Base-by-base conservation (phyloP, 1,140 invertebrate genomes). In the Caligus rogercresseyi region DNA sequence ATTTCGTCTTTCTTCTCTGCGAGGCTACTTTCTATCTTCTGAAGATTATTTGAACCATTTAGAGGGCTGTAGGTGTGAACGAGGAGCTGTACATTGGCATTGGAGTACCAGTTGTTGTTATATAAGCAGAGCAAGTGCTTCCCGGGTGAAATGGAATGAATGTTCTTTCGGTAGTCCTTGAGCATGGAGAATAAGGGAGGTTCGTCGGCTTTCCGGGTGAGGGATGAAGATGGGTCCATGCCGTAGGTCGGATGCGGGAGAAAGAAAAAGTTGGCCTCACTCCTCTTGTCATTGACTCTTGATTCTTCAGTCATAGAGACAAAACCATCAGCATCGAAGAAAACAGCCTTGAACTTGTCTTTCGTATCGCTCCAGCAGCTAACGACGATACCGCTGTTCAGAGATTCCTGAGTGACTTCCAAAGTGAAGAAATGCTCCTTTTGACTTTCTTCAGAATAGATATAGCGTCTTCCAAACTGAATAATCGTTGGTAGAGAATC, bases 61-160 rank as follows among this genome's bases (percentile, higher is more conserved):
- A n/a, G n/a, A n/a, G n/a, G n/a, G n/a, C n/a, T n/a, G n/a, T n/a
- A n/a, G n/a, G n/a, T n/a, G n/a, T n/a, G n/a, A n/a, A n/a, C n/a
- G n/a, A n/a, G n/a, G n/a, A n/a, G n/a, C n/a, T n/a, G n/a, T n/a
- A n/a, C n/a, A n/a, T n/a, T n/a, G n/a, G n/a, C n/a, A n/a, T n/a
- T n/a, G n/a, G n/a, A n/a, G 51, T 56, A 62, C 61, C 61, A 62
- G 52, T 62, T 62, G 61, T 62, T 52, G 19, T 52, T 52, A 62
- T 62, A 62, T n/a, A 62, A 43, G 25, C 61, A 62, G 52, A 62
- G 55, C 31, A 62, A 43, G 19, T 62, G 61, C 2, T 18, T 62
- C 15, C 61, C 61, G 16, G 61, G 61, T 1, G 55, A 25, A 14
- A 62, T 19, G 52, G 20, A 56, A 43, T 62, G 53, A 20, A 62